phyloP scores from a whole-genome alignment of 2,888 invertebrate genomes.

The Synanthedon vespiformis region DNA sequence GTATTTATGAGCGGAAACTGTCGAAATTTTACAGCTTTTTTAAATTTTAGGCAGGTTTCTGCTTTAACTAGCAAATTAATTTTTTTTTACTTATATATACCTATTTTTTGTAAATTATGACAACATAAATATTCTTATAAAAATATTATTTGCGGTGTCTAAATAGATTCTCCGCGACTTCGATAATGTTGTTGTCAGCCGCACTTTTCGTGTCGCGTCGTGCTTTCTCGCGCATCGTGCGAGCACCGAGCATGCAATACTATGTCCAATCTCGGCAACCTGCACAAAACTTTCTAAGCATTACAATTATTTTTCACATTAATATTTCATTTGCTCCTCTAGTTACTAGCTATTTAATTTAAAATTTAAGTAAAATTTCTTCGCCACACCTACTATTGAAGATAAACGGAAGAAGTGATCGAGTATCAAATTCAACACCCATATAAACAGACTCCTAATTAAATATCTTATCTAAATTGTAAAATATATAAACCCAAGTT shows the following conservation, averaged over 20 bases:
- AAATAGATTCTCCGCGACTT: too few relatives aligned
- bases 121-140: too few relatives aligned
- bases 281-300: slow-evolving; percentile 66
- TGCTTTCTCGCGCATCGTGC: slow-evolving; percentile 68
- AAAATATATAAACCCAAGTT: neutral
- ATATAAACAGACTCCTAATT: too few relatives aligned
- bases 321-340: slow-evolving; percentile 61
- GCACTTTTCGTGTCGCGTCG: slow-evolving; percentile 22
- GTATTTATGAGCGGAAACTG: too few relatives aligned
- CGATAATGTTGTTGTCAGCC: slow-evolving; percentile 1
- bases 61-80: too few relatives aligned
- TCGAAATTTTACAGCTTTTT: too few relatives aligned
- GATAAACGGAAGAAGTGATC: too few relatives aligned
- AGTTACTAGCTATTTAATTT: slow-evolving; percentile 30
- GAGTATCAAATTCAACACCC: neutral
- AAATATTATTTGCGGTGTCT: too few relatives aligned
- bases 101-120: too few relatives aligned
- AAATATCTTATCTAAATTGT: too few relatives aligned
- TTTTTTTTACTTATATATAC: too few relatives aligned
- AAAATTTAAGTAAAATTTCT: slow-evolving; percentile 16
- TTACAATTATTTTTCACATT: slow-evolving; percentile 64
- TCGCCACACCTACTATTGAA: slow-evolving; percentile 1
- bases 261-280: slow-evolving; percentile 57
- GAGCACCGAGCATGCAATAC: slow-evolving; percentile 48
- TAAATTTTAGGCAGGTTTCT: too few relatives aligned